Evolutionary conservation across 2,113 vertebrate species (phyloP).

Genomic region (Theristicus caerulescens): DNA sequence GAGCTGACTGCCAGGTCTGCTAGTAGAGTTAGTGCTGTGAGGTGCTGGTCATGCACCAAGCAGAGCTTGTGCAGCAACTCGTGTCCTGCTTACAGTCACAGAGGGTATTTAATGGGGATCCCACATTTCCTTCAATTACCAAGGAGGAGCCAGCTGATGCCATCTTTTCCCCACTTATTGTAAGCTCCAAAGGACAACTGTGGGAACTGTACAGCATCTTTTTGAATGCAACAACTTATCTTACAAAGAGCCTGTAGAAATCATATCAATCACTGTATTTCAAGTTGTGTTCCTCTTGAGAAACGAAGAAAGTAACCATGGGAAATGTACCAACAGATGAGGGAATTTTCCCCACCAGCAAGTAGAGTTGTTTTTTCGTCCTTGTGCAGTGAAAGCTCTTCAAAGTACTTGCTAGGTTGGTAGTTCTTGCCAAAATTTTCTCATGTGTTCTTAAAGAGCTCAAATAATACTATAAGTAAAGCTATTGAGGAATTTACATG

Average conservation of each 20-base stretch:
- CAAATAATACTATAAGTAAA: not conserved
- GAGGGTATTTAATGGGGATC: not conserved
- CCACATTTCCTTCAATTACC: not conserved
- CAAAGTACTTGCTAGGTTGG: not conserved
- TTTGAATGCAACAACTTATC: not conserved
- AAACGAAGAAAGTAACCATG: not conserved
- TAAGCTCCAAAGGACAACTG: not conserved
- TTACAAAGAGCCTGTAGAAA: not conserved
- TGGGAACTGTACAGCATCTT: not conserved
- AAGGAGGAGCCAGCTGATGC: not conserved
- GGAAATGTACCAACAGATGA: not conserved
- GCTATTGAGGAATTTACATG: not conserved
- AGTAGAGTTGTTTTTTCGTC: not conserved
- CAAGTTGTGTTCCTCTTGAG: not conserved
- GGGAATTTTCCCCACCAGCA: not conserved
- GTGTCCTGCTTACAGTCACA: accelerated
- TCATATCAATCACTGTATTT: not conserved
- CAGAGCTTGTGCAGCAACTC: accelerated
- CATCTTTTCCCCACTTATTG: not conserved
- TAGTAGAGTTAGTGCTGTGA: not conserved
- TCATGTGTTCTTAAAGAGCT: not conserved
- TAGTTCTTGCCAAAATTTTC: not conserved
- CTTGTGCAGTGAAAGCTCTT: not conserved
- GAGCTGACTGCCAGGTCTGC: not conserved
- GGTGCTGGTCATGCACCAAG: not conserved